Percentiles rank a stretch among this genome's conserved stretches.
phyloP scores from a whole-genome alignment of 2,888 invertebrate species.

The Pristionchus japonicus region DNA sequence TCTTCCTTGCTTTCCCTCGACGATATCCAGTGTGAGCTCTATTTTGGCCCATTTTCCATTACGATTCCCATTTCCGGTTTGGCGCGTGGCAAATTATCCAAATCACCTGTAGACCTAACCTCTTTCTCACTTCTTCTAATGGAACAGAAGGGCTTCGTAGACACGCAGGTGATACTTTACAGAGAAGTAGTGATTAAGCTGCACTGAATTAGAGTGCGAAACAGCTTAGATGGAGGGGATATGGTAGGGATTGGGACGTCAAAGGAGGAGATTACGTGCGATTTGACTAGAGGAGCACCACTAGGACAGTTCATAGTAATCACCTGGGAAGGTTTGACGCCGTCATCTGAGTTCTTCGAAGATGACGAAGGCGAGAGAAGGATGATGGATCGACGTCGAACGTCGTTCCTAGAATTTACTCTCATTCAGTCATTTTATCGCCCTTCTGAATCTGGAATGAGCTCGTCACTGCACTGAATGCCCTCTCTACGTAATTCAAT shows the following conservation, averaged over 20 bases:
- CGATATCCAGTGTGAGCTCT: not conserved
- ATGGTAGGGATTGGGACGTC: too few species aligned
- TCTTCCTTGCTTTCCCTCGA: not conserved
- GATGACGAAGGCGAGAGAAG: constrained; percentile 25
- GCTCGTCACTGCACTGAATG: not conserved
- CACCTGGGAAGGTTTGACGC: not conserved
- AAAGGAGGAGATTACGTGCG: not conserved
- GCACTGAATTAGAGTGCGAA: not conserved
- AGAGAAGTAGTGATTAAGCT: not conserved
- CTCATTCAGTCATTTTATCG: not conserved
- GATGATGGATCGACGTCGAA: constrained; percentile 11
- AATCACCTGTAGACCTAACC: not conserved
- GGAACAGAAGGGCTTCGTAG: not conserved
- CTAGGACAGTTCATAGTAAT: too few species aligned
- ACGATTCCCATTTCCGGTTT: not conserved
- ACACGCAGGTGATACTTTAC: not conserved
- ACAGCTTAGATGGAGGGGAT: not conserved
- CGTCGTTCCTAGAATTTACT: constrained; percentile 16
- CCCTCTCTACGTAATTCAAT: not conserved
- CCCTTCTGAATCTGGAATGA: not conserved
- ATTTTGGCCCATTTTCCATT: not conserved
- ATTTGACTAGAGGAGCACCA: not conserved
- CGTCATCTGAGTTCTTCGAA: constrained; percentile 27
- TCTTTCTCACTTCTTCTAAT: not conserved
- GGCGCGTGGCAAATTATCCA: not conserved